Base-by-base conservation (phyloP, 2,113 vertebrate species). In the Scatophagus argus region DNA sequence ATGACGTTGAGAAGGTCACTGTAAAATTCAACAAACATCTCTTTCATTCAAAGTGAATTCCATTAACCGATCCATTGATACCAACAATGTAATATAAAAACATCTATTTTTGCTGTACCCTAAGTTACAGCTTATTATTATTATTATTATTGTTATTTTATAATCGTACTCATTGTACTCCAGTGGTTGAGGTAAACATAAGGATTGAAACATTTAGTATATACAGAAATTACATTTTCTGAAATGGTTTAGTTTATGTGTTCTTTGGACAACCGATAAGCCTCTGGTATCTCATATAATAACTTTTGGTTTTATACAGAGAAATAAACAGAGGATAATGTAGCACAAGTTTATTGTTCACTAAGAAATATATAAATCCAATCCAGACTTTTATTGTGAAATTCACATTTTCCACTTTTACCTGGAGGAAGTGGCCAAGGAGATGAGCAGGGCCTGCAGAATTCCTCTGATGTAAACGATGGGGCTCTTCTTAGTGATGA, bases 381-480 rank as follows among this genome's bases (percentile, higher is more conserved):
- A 11, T 23, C 5, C 3, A 41, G 31, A 17, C 17, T 49, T 31
- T n/a, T 7, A 19, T 43, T 52, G n/a, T 25, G 11, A 31, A 47
- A 44, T 8, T 19, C 16, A n/a, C 3, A n/a, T 16, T 2, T 47
- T 52, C 0, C 1, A 23, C 1, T n/a, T 61, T 84, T 95, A 98
- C 98, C 98, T 99, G 92, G 98, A 99, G 17, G 98, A 98, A 0
- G 98, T 99, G 78, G 98, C 98, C 89, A 99, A 86, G 1, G 98
- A 97, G 34, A 99, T 99, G 68, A 99, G 97, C 86, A 99, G 93
- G 79, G 98, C 98, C 93, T 99, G 98, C 67, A 99, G 94, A 77
- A 99, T 94, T 59, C 98, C 98, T n/a, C 98, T 94, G 92, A 99
- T 98, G 92, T 98, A 99, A 88, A 98, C 96, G 0, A 99, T 96